Percentiles rank a stretch among this genome's conserved stretches.
phyloP scores from a whole-genome alignment of 2,888 invertebrate species.

The Malthinus seriepunctatus region DNA sequence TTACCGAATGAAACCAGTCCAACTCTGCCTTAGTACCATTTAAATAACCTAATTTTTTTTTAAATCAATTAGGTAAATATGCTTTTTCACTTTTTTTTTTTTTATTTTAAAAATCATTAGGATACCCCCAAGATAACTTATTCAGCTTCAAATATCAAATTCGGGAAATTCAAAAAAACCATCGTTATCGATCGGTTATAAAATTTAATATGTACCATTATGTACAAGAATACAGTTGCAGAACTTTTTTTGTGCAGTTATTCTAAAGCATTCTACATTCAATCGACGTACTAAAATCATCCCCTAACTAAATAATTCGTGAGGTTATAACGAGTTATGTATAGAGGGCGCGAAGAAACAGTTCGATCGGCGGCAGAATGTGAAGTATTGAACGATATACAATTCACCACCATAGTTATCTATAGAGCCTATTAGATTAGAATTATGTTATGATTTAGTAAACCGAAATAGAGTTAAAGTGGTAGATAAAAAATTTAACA shows the following conservation, averaged over 20 bases:
- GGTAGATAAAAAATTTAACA: slow-evolving; percentile 6
- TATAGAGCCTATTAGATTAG: slow-evolving; percentile 35
- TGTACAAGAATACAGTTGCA: no score
- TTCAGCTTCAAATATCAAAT: no score
- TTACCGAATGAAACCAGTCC: no score
- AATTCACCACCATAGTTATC: slow-evolving; percentile 50
- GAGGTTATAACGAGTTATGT: slow-evolving; percentile 4
- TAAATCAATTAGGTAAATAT: no score
- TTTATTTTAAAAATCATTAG: no score
- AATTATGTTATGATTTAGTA: slow-evolving; percentile 29
- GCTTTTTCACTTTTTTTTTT: no score
- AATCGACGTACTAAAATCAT: neutral
- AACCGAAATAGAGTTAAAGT: slow-evolving; percentile 5
- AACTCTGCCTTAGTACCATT: no score
- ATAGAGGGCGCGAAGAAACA: slow-evolving; percentile 32
- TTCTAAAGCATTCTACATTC: neutral
- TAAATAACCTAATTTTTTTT: no score
- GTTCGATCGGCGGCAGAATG: slow-evolving; percentile 40
- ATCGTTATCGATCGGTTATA: no score
- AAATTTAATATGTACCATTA: no score
- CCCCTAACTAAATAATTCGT: slow-evolving; percentile 1
- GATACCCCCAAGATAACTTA: no score
- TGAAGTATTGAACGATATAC: slow-evolving; percentile 50
- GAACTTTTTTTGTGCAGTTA: neutral
- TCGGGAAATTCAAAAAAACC: no score